Evolutionary conservation across 30 jellyfish, hydroid and myxozoan species (phyloP).

Genomic region (Aurelia coerulea): DNA sequence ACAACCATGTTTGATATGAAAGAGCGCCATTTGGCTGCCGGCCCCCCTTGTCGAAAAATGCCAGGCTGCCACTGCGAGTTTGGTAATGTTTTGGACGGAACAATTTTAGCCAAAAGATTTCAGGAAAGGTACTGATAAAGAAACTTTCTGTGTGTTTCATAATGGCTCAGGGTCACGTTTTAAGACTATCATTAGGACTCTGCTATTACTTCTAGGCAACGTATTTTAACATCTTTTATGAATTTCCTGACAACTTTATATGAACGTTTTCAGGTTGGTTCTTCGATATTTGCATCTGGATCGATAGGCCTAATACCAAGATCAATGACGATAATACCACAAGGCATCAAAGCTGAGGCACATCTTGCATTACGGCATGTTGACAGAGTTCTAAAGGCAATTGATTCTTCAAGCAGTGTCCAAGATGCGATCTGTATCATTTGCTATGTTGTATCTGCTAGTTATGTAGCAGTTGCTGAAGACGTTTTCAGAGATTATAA

Average conservation of each 20-base stretch:
- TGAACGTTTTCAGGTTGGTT: conserved; percentile 36
- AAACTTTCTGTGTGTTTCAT: too few species aligned
- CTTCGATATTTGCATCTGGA: conserved; percentile 74
- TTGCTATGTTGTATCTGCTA: conserved; percentile 49
- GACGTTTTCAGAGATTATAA: conserved; percentile 1
- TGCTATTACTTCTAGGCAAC: too few species aligned
- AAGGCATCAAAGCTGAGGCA: conserved; percentile 62
- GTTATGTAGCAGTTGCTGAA: conserved; percentile 12
- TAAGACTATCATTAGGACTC: too few species aligned
- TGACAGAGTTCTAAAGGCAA: conserved; percentile 56
- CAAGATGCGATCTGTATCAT: conserved; percentile 47
- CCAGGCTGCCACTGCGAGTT: too few species aligned
- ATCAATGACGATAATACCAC: conserved; percentile 53
- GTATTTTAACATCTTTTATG: too few species aligned
- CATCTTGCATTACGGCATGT: conserved; percentile 72
- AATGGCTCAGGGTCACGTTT: too few species aligned
- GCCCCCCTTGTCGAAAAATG: too few species aligned
- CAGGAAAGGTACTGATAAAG: too few species aligned
- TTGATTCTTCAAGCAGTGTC: conserved; percentile 18
- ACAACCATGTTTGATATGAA: too few species aligned
- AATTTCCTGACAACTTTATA: background rate
- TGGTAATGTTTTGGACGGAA: too few species aligned
- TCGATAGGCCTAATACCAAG: conserved; percentile 81
- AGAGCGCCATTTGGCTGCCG: too few species aligned
- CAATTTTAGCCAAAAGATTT: too few species aligned